Conservation (phyloP, 2,888 invertebrate genomes). For the Leptopilina drosophilae region DNA sequence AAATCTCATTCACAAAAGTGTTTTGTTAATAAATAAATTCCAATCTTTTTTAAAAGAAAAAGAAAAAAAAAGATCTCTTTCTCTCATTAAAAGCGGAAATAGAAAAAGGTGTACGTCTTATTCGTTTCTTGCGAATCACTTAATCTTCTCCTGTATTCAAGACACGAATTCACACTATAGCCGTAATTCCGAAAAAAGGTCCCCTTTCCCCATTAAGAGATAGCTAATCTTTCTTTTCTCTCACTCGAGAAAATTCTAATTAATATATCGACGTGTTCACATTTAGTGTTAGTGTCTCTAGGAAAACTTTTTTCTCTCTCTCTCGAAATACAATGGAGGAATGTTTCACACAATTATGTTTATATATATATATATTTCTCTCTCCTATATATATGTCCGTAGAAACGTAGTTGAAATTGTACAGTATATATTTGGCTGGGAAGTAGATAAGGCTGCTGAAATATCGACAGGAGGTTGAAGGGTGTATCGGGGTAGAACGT, state of each 20-base stretch:
- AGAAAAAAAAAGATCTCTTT: neutral
- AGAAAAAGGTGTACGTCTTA: slow-evolving; percentile 5
- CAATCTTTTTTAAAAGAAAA: no score
- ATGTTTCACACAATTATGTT: neutral
- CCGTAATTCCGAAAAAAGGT: slow-evolving; percentile 1
- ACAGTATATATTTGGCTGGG: slow-evolving; percentile 58
- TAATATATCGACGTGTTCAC: slow-evolving; percentile 33
- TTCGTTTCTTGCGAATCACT: slow-evolving; percentile 15
- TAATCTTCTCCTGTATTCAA: neutral
- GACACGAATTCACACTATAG: slow-evolving; percentile 24
- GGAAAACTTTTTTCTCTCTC: neutral
- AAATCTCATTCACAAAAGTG: no score
- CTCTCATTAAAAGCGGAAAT: neutral
- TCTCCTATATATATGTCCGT: no score
- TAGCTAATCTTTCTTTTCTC: slow-evolving; percentile 36
- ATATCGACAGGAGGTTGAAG: slow-evolving; percentile 71
- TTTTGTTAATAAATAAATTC: no score
- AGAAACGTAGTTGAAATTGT: slow-evolving; percentile 48
- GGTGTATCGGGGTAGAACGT: slow-evolving; percentile 60
- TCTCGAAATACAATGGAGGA: neutral
- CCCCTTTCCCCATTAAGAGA: neutral
- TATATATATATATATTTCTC: neutral
- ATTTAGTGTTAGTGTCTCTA: neutral
- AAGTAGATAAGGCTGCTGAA: slow-evolving; percentile 72
- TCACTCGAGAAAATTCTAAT: slow-evolving; percentile 45